phyloP scores from a whole-genome alignment of 1,140 invertebrate genomes.

The Dendroctonus ponderosae region DNA sequence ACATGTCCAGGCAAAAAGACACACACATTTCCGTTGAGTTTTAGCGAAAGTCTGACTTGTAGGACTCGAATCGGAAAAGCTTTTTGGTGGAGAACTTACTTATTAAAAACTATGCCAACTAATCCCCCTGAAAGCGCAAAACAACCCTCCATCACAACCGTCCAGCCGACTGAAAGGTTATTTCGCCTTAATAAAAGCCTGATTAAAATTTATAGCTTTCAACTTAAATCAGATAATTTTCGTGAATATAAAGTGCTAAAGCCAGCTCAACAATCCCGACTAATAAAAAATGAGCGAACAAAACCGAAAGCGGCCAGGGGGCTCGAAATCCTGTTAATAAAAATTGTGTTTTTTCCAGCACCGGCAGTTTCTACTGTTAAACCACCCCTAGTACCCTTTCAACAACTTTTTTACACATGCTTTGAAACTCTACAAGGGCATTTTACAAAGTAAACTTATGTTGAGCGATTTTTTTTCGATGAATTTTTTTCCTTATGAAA shows the following conservation, averaged over 20 bases:
- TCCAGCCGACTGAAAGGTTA: slow-evolving; percentile 22
- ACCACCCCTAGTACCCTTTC: too few species aligned
- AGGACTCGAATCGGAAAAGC: not conserved
- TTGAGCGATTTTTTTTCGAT: too few species aligned
- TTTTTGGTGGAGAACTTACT: not conserved
- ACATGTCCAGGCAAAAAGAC: not conserved
- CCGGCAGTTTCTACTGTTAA: too few species aligned
- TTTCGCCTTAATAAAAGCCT: slow-evolving; percentile 25
- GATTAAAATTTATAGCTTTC: slow-evolving; percentile 31
- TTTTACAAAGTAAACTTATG: too few species aligned
- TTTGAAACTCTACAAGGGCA: too few species aligned
- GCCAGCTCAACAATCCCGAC: not conserved
- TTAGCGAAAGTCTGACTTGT: not conserved
- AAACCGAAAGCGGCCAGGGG: slow-evolving; percentile 9
- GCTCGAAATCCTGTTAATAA: slow-evolving; percentile 13
- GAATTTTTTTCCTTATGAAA: too few species aligned
- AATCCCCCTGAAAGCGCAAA: slow-evolving; percentile 7
- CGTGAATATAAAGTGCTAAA: slow-evolving; percentile 17
- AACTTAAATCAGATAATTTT: slow-evolving; percentile 31
- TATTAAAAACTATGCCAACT: slow-evolving; percentile 11
- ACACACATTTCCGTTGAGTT: not conserved
- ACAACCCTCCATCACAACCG: slow-evolving; percentile 24
- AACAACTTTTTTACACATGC: too few species aligned
- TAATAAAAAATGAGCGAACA: slow-evolving; percentile 7
- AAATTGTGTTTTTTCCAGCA: not conserved